phyloP scores from a whole-genome alignment of 2,888 invertebrate genomes.

The Hedya salicella region DNA sequence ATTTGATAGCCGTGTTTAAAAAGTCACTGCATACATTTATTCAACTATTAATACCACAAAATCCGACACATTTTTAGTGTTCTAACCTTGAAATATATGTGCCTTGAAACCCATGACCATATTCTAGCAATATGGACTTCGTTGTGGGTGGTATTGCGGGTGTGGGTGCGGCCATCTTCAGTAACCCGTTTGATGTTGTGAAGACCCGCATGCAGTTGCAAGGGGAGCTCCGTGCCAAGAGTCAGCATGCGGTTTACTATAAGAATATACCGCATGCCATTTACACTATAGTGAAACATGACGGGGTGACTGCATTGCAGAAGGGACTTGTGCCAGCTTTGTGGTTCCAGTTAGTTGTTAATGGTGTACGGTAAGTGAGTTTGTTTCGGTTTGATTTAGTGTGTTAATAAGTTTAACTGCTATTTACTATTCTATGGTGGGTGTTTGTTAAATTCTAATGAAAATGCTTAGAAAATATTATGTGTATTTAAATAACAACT shows the following conservation, averaged over 20 bases:
- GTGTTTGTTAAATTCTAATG: background rate
- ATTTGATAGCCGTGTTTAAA: background rate
- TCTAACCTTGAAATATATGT: slow-evolving; percentile 19
- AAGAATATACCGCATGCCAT: slow-evolving; percentile 93
- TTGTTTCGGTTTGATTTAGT: slow-evolving; percentile 14
- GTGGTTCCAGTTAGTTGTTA: slow-evolving; percentile 90
- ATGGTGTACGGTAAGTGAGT: slow-evolving; percentile 82
- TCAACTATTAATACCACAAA: background rate
- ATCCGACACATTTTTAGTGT: background rate
- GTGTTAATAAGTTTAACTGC: background rate
- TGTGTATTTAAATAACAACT: too few relatives aligned
- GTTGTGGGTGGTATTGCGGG: slow-evolving; percentile 90
- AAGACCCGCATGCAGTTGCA: slow-evolving; percentile 96
- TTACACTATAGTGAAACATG: slow-evolving; percentile 89
- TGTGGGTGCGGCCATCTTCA: slow-evolving; percentile 91
- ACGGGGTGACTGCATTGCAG: slow-evolving; percentile 90
- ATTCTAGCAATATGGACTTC: slow-evolving; percentile 87
- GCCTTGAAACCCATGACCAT: slow-evolving; percentile 37
- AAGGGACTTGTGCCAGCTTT: slow-evolving; percentile 93
- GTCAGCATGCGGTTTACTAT: slow-evolving; percentile 86
- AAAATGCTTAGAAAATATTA: too few relatives aligned
- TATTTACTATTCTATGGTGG: background rate
- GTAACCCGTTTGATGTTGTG: slow-evolving; percentile 95
- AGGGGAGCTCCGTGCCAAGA: slow-evolving; percentile 89
- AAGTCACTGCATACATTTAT: too few relatives aligned